These are phyloP conservation scores for Tortrix viridana DNA, from an alignment of 2,888 invertebrate species.

Conservation along the genomic window DNA sequence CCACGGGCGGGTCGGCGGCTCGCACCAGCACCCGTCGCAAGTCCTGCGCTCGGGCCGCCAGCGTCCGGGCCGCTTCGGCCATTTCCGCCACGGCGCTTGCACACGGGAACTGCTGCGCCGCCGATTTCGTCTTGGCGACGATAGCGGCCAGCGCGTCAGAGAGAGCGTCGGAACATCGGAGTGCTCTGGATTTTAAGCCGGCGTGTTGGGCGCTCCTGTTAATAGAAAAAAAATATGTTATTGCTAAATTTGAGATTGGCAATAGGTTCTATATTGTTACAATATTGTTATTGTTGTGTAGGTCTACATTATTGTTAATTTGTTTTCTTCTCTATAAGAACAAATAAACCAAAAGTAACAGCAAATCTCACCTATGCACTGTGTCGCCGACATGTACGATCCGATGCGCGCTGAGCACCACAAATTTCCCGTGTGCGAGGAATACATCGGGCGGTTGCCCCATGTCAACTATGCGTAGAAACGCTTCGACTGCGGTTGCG, in stretches of 20 bases:
- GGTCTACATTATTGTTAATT: too few species aligned
- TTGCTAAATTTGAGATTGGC: neutral
- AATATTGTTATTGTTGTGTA: neutral
- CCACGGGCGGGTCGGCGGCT: conserved; percentile 83
- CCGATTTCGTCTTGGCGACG: conserved; percentile 94
- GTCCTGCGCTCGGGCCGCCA: conserved; percentile 93
- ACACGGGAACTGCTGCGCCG: conserved; percentile 96
- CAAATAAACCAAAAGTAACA: too few species aligned
- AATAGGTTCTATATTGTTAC: too few species aligned
- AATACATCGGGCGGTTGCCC: conserved; percentile 97
- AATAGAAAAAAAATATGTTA: conserved; percentile 18
- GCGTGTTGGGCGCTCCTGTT: conserved; percentile 89
- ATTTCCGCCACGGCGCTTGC: conserved; percentile 95
- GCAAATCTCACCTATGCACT: conserved; percentile 84
- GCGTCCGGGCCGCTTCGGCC: conserved; percentile 95
- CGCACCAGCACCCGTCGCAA: conserved; percentile 90
- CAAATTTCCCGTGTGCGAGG: conserved; percentile 96
- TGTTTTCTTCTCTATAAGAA: too few species aligned
- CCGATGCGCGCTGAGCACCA: conserved; percentile 96
- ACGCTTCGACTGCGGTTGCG: conserved; percentile 95
- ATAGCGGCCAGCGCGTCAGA: conserved; percentile 92
- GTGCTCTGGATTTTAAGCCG: conserved; percentile 88
- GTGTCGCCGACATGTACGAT: conserved; percentile 97
- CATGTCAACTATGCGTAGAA: conserved; percentile 94
- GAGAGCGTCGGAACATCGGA: conserved; percentile 90